These are phyloP conservation scores for human DNA, from an alignment of 2,113 vertebrate genomes.

Conservation along the genomic window GRCh38 chrX:69015001-69015500, in stretches of 20 bases:
- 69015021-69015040: slow-evolving; percentile 87
- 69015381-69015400: not conserved
- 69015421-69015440: not conserved
- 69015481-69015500: not conserved
- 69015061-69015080: slow-evolving; percentile 83
- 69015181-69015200: slow-evolving; percentile 56
- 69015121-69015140: slow-evolving; percentile 64
- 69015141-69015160: slow-evolving; percentile 74
- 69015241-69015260: slow-evolving; percentile 60
- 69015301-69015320: slow-evolving; percentile 35
- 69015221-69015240: slow-evolving; percentile 39
- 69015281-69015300: slow-evolving; percentile 11
- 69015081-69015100: slow-evolving; percentile 46
- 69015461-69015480: not conserved
- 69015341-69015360: not conserved
- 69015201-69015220: slow-evolving; percentile 71
- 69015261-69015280: slow-evolving; percentile 1
- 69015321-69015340: slow-evolving; percentile 4
- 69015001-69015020: slow-evolving; percentile 81
- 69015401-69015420: slow-evolving; percentile 38
- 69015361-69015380: not conserved
- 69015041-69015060: slow-evolving; percentile 84
- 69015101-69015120: slow-evolving; percentile 56
- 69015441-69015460: not conserved
- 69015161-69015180: slow-evolving; percentile 61